phyloP scores from a whole-genome alignment of 2,113 vertebrate species.

The Hemiprocne comata region DNA sequence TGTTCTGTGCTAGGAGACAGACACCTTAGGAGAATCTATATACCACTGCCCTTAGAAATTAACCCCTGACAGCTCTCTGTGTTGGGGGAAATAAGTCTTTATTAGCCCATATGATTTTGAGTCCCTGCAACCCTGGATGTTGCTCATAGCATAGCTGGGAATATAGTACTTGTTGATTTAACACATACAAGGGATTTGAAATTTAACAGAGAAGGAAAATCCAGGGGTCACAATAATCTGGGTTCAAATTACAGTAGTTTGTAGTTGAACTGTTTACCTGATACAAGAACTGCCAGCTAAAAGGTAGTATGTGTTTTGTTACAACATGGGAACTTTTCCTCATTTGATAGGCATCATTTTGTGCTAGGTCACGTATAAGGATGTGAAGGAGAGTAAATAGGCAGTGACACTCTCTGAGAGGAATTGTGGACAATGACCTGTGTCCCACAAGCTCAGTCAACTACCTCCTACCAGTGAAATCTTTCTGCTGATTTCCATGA shows the following conservation, averaged over 20 bases:
- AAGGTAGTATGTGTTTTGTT: not conserved
- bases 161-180: not conserved
- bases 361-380: slow-evolving; percentile 65
- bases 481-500: not conserved
- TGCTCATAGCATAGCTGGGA: not conserved
- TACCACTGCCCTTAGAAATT: not conserved
- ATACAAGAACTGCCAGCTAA: not conserved
- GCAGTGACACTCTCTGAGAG: slow-evolving; percentile 63
- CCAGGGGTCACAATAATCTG: not conserved
- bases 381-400: slow-evolving; percentile 28
- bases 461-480: not conserved
- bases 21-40: not conserved
- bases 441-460: not conserved
- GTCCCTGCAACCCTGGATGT: not conserved
- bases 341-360: slow-evolving; percentile 61
- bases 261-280: not conserved
- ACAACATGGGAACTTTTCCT: slow-evolving; percentile 67
- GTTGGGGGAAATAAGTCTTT: not conserved
- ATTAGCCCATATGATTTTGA: not conserved
- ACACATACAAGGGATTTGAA: not conserved
- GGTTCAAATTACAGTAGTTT: not conserved
- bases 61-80: not conserved
- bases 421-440: slow-evolving; percentile 41
- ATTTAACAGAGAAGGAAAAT: not conserved
- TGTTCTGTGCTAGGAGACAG: not conserved